A percentile compares a stretch with the other conserved stretches of the same genome.
These are phyloP conservation scores for Ploceus nigricollis DNA, from an alignment of 2,113 vertebrate genomes.

Conservation along the genomic window DNA sequence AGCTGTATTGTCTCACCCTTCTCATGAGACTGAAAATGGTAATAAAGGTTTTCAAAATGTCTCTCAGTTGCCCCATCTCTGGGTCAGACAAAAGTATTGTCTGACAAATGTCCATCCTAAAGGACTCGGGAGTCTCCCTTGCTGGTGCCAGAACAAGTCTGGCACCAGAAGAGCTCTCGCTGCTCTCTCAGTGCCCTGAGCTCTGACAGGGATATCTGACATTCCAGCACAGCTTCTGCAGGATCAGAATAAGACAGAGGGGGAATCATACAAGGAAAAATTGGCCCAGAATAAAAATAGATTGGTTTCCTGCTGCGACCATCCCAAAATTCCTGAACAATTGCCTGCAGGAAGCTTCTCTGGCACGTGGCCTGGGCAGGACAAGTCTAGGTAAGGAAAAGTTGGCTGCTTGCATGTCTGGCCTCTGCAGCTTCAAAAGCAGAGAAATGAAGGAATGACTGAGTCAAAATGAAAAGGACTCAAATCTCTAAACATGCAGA, in stretches of 20 bases:
- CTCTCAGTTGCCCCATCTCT: not conserved
- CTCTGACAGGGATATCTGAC: not conserved
- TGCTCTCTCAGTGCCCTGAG: not conserved
- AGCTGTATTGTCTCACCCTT: not conserved
- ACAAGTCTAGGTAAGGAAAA: not conserved
- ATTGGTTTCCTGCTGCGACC: not conserved
- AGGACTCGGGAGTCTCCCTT: not conserved
- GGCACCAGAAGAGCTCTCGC: not conserved
- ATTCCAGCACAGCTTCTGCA: not conserved
- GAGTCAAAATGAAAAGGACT: not conserved
- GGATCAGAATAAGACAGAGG: not conserved
- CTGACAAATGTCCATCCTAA: not conserved
- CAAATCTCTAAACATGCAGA: not conserved
- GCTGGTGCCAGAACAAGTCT: not conserved
- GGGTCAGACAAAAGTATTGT: not conserved
- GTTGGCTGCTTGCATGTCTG: not conserved
- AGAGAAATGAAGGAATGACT: not conserved
- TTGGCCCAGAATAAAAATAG: constrained; percentile 17
- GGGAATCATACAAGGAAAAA: not conserved
- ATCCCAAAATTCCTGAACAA: constrained; percentile 43
- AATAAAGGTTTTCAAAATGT: not conserved
- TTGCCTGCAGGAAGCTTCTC: not conserved
- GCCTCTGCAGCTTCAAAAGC: not conserved
- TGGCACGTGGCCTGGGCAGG: not conserved
- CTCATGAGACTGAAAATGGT: not conserved